phyloP scores from a whole-genome alignment of 2,797 vertebrate species.

The Myotis planiceps region DNA sequence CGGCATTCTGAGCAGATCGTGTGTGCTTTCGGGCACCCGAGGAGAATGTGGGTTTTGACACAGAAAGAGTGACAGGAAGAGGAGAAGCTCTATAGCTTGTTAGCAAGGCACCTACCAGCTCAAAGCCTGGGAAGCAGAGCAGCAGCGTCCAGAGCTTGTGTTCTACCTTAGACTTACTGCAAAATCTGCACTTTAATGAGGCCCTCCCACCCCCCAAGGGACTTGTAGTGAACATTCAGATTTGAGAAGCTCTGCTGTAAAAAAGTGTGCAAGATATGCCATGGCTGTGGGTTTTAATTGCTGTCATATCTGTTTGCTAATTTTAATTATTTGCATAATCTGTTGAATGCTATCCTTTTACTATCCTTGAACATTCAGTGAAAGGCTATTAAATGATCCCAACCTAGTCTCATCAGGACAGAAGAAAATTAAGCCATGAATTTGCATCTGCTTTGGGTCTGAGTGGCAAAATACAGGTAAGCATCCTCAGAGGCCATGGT shows the following conservation, averaged over 20 bases:
- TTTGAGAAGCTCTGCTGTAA: not conserved
- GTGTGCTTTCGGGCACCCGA: not conserved
- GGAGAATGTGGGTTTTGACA: slow-evolving; percentile 8
- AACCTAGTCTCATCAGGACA: not conserved
- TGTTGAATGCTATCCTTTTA: slow-evolving; percentile 16
- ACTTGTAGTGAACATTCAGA: not conserved
- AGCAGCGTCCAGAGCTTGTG: not conserved
- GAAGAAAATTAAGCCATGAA: not conserved
- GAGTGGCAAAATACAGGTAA: slow-evolving; percentile 25
- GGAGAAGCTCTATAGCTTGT: not conserved
- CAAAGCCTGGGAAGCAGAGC: not conserved
- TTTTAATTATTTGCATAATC: slow-evolving; percentile 40
- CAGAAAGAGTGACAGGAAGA: not conserved
- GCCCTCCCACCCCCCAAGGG: not conserved
- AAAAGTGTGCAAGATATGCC: not conserved
- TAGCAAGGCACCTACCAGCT: not conserved
- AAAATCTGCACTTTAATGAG: not conserved
- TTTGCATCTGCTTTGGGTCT: not conserved
- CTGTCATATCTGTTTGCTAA: slow-evolving; percentile 19
- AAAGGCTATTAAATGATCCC: slow-evolving; percentile 6
- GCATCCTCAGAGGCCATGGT: not conserved
- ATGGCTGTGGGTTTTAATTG: not conserved
- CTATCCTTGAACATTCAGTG: not conserved
- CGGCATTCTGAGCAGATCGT: not conserved
- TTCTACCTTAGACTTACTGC: not conserved